These are phyloP conservation scores for Athene noctua DNA, from an alignment of 2,113 vertebrate species.

Conservation along the genomic window DNA sequence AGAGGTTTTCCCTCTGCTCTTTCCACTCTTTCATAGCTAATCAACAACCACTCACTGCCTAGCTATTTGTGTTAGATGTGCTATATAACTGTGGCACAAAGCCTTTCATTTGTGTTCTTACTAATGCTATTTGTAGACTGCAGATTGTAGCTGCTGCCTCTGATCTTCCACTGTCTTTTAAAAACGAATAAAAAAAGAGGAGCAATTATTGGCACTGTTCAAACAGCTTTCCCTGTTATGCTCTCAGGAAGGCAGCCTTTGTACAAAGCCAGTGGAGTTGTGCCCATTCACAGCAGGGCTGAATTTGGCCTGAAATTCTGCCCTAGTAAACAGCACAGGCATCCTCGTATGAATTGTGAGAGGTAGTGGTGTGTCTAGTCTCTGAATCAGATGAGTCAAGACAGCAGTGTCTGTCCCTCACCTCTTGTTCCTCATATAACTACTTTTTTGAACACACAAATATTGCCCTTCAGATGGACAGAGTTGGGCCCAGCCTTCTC, in stretches of 20 bases:
- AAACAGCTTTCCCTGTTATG: slow-evolving; percentile 32
- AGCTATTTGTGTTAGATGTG: slow-evolving; percentile 39
- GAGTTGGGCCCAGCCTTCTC: neutral
- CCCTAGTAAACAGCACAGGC: slow-evolving; percentile 4
- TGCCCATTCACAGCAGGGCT: slow-evolving; percentile 11
- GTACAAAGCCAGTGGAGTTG: slow-evolving; percentile 1
- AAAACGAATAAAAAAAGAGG: slow-evolving; percentile 23
- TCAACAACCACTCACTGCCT: slow-evolving; percentile 42
- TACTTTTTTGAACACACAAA: neutral
- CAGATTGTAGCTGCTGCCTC: slow-evolving; percentile 40
- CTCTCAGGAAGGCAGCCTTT: slow-evolving; percentile 34
- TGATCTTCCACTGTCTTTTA: slow-evolving; percentile 59
- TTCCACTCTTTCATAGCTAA: slow-evolving; percentile 27
- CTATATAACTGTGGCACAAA: slow-evolving; percentile 41
- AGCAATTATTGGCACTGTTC: slow-evolving; percentile 53
- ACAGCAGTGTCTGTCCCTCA: neutral
- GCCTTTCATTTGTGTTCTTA: slow-evolving; percentile 50
- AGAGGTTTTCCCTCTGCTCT: neutral
- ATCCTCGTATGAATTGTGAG: neutral
- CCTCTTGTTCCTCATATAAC: neutral
- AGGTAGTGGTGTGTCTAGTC: neutral
- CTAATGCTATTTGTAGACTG: slow-evolving; percentile 47
- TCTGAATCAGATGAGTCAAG: neutral
- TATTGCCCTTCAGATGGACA: neutral
- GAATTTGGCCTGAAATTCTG: slow-evolving; percentile 27